Conservation (phyloP, 2,113 vertebrate genomes). For the Centropus unirufus region DNA sequence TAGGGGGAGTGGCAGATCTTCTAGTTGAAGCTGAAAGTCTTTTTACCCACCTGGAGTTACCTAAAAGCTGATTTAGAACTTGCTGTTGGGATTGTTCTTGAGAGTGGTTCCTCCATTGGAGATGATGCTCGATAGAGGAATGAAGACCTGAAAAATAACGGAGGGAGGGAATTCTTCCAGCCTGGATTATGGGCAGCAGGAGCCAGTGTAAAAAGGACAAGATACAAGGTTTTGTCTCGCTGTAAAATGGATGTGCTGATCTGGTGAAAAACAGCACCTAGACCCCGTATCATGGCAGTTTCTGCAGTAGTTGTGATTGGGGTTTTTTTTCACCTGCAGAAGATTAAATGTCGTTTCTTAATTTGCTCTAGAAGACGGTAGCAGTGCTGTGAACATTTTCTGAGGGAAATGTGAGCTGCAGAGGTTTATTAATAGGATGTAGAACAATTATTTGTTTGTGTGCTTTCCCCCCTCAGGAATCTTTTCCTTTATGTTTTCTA, state of each 20-base stretch:
- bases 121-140: neutral
- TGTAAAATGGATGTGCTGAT: neutral
- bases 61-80: neutral
- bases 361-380: neutral
- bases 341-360: neutral
- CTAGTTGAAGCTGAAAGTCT: neutral
- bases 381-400: neutral
- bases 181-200: neutral
- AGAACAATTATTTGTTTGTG: constrained; percentile 65
- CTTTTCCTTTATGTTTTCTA: constrained; percentile 52
- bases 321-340: neutral
- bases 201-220: neutral
- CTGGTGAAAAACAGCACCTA: neutral
- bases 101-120: neutral
- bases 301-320: neutral
- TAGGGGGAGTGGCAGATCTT: neutral
- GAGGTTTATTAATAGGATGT: constrained; percentile 48
- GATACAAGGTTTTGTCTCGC: neutral
- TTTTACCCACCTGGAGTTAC: neutral
- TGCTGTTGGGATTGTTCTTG: neutral
- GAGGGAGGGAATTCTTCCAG: neutral
- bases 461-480: constrained; percentile 34
- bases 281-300: rapidly evolving
- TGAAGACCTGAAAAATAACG: neutral
- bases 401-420: neutral